Conservation (phyloP, 1,140 invertebrate species). For the Bombyx mandarina region DNA sequence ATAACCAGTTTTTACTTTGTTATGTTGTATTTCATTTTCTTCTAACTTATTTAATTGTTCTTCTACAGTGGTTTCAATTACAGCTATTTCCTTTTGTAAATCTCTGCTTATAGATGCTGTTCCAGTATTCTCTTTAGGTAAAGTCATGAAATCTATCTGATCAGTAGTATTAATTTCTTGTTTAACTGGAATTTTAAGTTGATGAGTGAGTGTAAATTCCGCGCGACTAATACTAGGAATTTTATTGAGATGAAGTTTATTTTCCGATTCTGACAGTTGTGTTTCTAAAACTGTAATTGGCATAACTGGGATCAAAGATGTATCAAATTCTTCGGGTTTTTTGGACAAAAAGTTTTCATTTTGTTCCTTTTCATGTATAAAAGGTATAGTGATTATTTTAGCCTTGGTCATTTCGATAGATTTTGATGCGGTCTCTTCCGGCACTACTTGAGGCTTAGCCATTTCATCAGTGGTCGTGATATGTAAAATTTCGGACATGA, state of each 20-base stretch:
- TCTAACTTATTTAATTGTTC: conserved; percentile 39
- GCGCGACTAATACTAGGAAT: conserved; percentile 27
- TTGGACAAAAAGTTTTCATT: conserved; percentile 21
- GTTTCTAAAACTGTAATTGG: conserved; percentile 40
- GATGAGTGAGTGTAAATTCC: conserved; percentile 29
- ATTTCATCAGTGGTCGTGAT: conserved; percentile 32
- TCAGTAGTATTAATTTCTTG: conserved; percentile 45
- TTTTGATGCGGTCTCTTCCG: conserved; percentile 35
- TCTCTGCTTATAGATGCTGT: conserved; percentile 31
- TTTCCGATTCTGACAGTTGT: conserved; percentile 38
- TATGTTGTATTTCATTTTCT: conserved; percentile 16
- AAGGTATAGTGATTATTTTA: conserved; percentile 36
- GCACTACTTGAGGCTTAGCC: conserved; percentile 17
- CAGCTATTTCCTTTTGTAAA: conserved; percentile 45
- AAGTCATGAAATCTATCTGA: conserved; percentile 31
- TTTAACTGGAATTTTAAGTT: conserved; percentile 37
- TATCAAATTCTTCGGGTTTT: conserved; percentile 28
- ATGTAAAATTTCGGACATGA: conserved; percentile 37
- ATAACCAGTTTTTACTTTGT: conserved; percentile 27
- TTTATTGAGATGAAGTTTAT: conserved; percentile 26
- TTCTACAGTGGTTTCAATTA: conserved; percentile 40
- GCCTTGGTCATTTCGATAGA: conserved; percentile 38
- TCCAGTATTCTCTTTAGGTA: conserved; percentile 18
- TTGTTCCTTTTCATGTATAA: conserved; percentile 49
- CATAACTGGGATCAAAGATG: conserved; percentile 38